Conservation (phyloP, 64 coral and sea anemone genomes). For the Orbicella faveolata region DNA sequence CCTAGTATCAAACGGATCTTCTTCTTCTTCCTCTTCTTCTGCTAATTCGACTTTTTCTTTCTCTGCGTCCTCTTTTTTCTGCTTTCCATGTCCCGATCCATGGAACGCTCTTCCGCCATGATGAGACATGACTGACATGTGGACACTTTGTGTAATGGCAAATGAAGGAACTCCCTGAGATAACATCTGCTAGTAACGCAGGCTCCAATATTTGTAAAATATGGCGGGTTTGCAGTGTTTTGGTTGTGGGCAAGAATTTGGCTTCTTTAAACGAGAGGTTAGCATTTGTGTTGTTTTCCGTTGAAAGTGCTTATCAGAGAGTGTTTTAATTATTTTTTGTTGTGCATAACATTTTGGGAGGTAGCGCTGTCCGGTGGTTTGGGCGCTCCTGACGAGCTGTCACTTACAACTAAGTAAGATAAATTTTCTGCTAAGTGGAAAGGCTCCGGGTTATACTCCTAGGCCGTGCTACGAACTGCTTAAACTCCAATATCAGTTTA, state of each 20-base stretch:
- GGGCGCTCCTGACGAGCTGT: not conserved
- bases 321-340: not conserved
- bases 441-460: no score
- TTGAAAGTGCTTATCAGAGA: not conserved
- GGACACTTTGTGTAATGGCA: not conserved
- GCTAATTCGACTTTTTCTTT: slow-evolving; percentile 13
- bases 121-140: not conserved
- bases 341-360: not conserved
- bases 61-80: slow-evolving; percentile 8
- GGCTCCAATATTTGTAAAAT: slow-evolving; percentile 31
- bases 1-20: slow-evolving; percentile 89
- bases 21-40: slow-evolving; percentile 80
- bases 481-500: no score
- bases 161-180: not conserved
- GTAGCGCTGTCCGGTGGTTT: not conserved
- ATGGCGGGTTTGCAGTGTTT: slow-evolving; percentile 95
- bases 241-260: slow-evolving; percentile 92
- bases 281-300: not conserved
- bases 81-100: not conserved
- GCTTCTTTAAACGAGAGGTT: slow-evolving; percentile 94
- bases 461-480: no score
- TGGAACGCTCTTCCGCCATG: slow-evolving; percentile 45
- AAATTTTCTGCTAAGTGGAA: no score
- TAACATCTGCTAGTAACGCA: not conserved
- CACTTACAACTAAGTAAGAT: no score